These are phyloP conservation scores for Plebejus melissa DNA, from an alignment of 2,888 invertebrate genomes.

Conservation along the genomic window DNA sequence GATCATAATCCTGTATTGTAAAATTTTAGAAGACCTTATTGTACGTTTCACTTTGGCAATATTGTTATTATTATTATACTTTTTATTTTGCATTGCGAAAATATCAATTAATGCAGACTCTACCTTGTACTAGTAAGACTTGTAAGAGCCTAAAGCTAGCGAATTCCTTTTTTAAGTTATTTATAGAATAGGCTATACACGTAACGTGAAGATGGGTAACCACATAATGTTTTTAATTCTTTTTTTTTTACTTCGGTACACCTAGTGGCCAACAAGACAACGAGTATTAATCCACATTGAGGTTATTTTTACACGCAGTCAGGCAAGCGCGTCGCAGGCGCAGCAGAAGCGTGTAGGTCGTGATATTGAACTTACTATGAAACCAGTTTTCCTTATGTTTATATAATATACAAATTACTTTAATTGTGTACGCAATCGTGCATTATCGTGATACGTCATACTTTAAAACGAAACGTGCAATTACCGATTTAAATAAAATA, in stretches of 20 bases:
- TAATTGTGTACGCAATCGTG: constrained; percentile 25
- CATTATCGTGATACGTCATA: constrained; percentile 21
- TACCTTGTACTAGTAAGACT: background rate
- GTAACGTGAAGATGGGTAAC: background rate
- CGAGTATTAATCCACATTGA: constrained; percentile 7
- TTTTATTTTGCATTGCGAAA: background rate
- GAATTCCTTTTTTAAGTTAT: background rate
- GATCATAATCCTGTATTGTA: no score
- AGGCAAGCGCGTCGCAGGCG: background rate
- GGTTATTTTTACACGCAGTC: constrained; percentile 6
- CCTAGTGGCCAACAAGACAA: background rate
- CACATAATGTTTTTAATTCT: background rate
- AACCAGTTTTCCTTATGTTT: constrained; percentile 34
- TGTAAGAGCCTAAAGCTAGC: background rate
- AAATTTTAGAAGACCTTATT: no score
- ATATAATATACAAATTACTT: constrained; percentile 27
- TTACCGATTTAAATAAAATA: constrained; percentile 12
- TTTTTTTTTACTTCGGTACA: background rate
- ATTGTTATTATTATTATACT: no score
- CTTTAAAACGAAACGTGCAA: constrained; percentile 14
- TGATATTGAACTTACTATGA: constrained; percentile 54
- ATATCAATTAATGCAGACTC: background rate
- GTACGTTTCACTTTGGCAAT: no score
- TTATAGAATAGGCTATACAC: background rate
- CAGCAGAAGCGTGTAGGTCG: constrained; percentile 52